Percentiles rank a stretch among this genome's conserved stretches.
phyloP scores from a whole-genome alignment of 2,888 invertebrate species.

The Achlya flavicornis region DNA sequence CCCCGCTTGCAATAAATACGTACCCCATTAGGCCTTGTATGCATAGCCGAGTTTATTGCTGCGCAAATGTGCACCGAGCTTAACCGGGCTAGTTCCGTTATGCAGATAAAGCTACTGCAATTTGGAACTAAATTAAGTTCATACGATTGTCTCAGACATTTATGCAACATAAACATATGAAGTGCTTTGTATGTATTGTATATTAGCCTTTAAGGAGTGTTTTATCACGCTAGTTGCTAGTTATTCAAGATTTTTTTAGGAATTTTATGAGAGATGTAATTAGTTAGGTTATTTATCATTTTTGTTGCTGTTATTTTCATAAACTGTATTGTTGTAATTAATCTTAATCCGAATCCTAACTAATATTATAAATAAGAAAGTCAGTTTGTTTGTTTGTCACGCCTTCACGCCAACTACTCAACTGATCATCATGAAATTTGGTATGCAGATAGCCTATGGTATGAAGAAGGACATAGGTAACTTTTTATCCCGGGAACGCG shows the following conservation, averaged over 20 bases:
- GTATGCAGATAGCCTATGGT: no score
- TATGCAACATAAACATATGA: slow-evolving; percentile 21
- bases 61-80: slow-evolving; percentile 42
- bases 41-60: slow-evolving; percentile 33
- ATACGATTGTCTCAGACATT: slow-evolving; percentile 41
- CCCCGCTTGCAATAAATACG: slow-evolving; percentile 15
- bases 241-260: not conserved
- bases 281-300: no score
- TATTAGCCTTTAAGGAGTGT: not conserved
- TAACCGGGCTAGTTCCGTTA: slow-evolving; percentile 44
- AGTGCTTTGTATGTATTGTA: slow-evolving; percentile 17
- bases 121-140: slow-evolving; percentile 56
- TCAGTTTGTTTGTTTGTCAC: no score
- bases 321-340: no score
- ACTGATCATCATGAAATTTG: no score
- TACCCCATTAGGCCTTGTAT: slow-evolving; percentile 19
- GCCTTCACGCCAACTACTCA: no score
- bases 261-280: no score
- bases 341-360: no score
- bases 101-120: slow-evolving; percentile 54
- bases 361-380: no score
- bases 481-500: no score
- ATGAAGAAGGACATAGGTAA: no score
- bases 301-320: no score
- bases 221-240: not conserved